Conservation (phyloP, 2,113 vertebrate species). For the Lathamus discolor region DNA sequence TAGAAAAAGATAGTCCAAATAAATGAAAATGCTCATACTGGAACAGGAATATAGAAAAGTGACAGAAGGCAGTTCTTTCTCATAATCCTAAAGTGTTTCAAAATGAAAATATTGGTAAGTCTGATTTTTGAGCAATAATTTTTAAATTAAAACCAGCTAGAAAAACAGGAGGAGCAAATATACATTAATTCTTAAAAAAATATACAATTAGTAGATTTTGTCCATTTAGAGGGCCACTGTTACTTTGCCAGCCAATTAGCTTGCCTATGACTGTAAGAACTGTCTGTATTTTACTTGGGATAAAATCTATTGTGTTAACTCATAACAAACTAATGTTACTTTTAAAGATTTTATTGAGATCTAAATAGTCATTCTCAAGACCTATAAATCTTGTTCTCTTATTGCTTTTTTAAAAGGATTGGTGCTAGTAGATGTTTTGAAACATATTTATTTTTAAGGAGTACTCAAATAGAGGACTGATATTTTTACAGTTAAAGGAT, state of each 20-base stretch:
- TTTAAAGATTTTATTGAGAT: background rate
- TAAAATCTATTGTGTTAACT: constrained; percentile 43
- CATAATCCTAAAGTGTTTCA: background rate
- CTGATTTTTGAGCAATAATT: background rate
- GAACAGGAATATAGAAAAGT: background rate
- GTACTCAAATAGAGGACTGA: background rate
- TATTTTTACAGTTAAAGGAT: background rate
- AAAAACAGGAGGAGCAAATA: background rate
- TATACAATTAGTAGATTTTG: background rate
- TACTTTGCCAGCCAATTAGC: background rate
- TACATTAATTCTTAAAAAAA: background rate
- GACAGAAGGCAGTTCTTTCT: background rate
- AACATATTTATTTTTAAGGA: background rate
- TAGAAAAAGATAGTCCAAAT: background rate
- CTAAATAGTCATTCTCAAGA: constrained; percentile 12
- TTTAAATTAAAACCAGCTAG: background rate
- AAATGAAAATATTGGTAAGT: background rate
- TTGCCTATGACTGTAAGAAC: background rate
- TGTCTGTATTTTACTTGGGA: constrained; percentile 35
- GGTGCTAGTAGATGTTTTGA: background rate
- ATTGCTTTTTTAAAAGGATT: background rate
- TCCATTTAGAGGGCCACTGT: background rate
- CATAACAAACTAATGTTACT: background rate
- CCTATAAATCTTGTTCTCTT: background rate
- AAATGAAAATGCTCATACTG: background rate